Evolutionary conservation across 1,140 invertebrate species (phyloP).

Genomic region (Anastrepha obliqua): DNA sequence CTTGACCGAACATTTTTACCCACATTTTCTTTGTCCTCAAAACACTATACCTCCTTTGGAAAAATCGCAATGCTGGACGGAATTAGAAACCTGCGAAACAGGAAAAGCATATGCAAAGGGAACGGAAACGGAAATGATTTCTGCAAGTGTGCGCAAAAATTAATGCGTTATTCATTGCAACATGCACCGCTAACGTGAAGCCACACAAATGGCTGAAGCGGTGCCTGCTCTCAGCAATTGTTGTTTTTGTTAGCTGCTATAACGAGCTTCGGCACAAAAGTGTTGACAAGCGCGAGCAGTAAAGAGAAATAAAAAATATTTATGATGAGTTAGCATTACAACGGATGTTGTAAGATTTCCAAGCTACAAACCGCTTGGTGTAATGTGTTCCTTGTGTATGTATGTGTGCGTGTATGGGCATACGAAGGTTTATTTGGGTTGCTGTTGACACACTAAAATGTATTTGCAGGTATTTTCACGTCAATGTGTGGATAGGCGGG

Average conservation of each 20-base stretch:
- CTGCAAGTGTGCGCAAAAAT: constrained; percentile 35
- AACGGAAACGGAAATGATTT: constrained; percentile 42
- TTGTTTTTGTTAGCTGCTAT: neutral
- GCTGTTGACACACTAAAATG: neutral
- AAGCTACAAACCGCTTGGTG: neutral
- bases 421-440: too few species aligned
- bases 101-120: neutral
- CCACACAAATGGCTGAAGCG: neutral
- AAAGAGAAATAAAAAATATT: neutral
- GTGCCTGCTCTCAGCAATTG: neutral
- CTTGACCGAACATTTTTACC: too few species aligned
- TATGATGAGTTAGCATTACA: neutral
- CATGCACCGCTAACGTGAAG: neutral
- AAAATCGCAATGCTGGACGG: neutral
- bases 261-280: neutral
- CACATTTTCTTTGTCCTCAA: too few species aligned
- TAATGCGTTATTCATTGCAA: constrained; percentile 9
- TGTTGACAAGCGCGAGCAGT: neutral
- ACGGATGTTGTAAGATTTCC: constrained; percentile 17
- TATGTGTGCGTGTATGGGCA: too few species aligned
- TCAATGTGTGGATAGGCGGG: neutral
- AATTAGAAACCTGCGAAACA: constrained; percentile 6
- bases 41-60: neutral
- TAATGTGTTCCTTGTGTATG: too few species aligned
- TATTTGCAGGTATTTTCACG: neutral